Conservation (phyloP, 2,888 invertebrate species). For the Merodon equestris region DNA sequence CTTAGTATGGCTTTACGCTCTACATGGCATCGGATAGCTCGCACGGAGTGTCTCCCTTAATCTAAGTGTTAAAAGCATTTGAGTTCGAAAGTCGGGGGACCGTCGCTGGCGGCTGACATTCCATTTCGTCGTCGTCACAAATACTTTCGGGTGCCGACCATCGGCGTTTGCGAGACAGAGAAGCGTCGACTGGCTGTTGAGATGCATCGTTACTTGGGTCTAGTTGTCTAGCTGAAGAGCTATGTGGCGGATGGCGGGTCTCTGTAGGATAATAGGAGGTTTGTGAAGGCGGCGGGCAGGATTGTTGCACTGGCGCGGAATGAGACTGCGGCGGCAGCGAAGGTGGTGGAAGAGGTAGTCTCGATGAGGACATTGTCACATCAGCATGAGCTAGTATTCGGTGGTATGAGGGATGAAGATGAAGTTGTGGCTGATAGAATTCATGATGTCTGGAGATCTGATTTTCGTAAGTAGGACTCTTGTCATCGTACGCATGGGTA, state of each 20-base stretch:
- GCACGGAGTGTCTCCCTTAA: no score
- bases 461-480: conserved; percentile 44
- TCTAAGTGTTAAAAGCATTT: conserved; percentile 62
- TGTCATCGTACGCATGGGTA: conserved; percentile 41
- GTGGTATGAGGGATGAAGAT: conserved; percentile 62
- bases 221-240: conserved; percentile 44
- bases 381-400: conserved; percentile 39
- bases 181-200: conserved; percentile 70
- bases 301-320: conserved; percentile 63
- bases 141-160: conserved; percentile 81
- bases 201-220: conserved; percentile 47
- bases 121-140: conserved; percentile 74
- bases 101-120: conserved; percentile 64
- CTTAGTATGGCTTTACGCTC: conserved; percentile 66
- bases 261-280: conserved; percentile 64
- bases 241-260: conserved; percentile 50
- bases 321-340: conserved; percentile 64
- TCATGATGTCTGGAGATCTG: conserved; percentile 65
- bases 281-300: conserved; percentile 63
- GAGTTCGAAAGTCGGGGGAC: conserved; percentile 54
- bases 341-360: conserved; percentile 49
- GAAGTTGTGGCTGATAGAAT: conserved; percentile 64
- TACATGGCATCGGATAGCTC: conserved; percentile 64
- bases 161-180: conserved; percentile 75
- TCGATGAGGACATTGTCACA: conserved; percentile 34